These are phyloP conservation scores for Volucella inflata DNA, from an alignment of 2,888 invertebrate genomes.

Conservation along the genomic window DNA sequence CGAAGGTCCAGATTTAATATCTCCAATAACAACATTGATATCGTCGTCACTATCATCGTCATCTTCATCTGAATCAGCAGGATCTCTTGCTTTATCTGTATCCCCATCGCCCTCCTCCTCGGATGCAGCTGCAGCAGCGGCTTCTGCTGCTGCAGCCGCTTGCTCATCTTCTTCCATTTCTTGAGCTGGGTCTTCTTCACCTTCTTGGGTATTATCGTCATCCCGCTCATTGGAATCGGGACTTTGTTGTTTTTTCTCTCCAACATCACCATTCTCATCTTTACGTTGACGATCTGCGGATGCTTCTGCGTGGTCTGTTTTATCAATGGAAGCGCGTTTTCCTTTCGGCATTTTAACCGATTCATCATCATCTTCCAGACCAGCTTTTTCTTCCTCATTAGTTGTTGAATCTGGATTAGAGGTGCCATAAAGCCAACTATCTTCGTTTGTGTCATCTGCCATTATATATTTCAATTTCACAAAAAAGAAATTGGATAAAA, in stretches of 20 bases:
- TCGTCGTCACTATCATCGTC: slow-evolving; percentile 88
- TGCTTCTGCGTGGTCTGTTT: slow-evolving; percentile 76
- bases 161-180: slow-evolving; percentile 83
- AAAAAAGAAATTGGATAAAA: slow-evolving; percentile 17
- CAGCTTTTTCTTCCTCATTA: slow-evolving; percentile 78
- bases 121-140: slow-evolving; percentile 76
- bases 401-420: slow-evolving; percentile 85
- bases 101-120: slow-evolving; percentile 72
- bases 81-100: slow-evolving; percentile 76
- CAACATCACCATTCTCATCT: slow-evolving; percentile 76
- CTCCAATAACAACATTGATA: slow-evolving; percentile 96
- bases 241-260: slow-evolving; percentile 73
- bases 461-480: slow-evolving; percentile 80
- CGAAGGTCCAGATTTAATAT: slow-evolving; percentile 89
- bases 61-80: slow-evolving; percentile 81
- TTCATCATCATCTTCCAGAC: slow-evolving; percentile 76
- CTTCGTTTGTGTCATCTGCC: slow-evolving; percentile 90
- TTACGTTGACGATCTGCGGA: slow-evolving; percentile 72
- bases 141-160: slow-evolving; percentile 77
- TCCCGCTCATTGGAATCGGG: slow-evolving; percentile 76
- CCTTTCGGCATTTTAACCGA: slow-evolving; percentile 79
- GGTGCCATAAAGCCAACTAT: slow-evolving; percentile 95
- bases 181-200: slow-evolving; percentile 81
- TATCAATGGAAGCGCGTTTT: slow-evolving; percentile 69
- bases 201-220: slow-evolving; percentile 71